Percentiles rank a stretch among this genome's conserved stretches.
These are phyloP conservation scores for Philonicus albiceps DNA, from an alignment of 2,888 invertebrate species.

Conservation along the genomic window DNA sequence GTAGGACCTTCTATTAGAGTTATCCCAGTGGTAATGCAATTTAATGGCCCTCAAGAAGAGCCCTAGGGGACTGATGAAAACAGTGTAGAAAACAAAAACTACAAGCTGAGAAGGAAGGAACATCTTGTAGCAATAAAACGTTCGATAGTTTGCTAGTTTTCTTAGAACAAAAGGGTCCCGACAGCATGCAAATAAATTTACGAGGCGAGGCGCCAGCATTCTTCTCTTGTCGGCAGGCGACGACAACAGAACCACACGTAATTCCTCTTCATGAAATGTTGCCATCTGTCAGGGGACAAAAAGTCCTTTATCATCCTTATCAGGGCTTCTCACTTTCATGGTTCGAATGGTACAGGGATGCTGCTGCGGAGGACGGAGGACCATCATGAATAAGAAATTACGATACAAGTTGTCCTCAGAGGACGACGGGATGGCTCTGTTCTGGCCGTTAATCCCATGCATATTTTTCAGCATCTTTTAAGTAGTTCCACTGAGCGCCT, in stretches of 20 bases:
- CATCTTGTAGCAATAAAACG: neutral
- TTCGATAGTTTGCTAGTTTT: constrained; percentile 11
- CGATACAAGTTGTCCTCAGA: constrained; percentile 30
- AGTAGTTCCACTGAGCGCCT: neutral
- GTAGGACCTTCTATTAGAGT: neutral
- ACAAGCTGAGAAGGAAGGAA: neutral
- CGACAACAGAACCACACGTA: constrained; percentile 20
- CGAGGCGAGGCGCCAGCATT: constrained; percentile 20
- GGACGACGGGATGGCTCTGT: neutral
- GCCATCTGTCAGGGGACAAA: constrained; percentile 11
- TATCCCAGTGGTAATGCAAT: neutral
- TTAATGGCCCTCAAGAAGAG: neutral
- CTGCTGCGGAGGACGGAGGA: neutral
- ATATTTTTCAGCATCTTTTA: constrained; percentile 21
- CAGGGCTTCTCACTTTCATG: constrained; percentile 5
- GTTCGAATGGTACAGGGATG: neutral
- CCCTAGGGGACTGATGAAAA: neutral
- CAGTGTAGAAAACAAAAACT: neutral
- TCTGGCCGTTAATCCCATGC: constrained; percentile 4
- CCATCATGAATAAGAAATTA: constrained; percentile 9
- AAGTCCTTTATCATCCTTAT: constrained; percentile 30
- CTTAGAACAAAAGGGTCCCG: neutral
- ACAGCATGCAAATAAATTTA: constrained; percentile 28
- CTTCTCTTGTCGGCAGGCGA: neutral
- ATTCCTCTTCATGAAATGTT: constrained; percentile 30